These are phyloP conservation scores for Megalops atlanticus DNA, from an alignment of 2,113 vertebrate species.

Conservation along the genomic window DNA sequence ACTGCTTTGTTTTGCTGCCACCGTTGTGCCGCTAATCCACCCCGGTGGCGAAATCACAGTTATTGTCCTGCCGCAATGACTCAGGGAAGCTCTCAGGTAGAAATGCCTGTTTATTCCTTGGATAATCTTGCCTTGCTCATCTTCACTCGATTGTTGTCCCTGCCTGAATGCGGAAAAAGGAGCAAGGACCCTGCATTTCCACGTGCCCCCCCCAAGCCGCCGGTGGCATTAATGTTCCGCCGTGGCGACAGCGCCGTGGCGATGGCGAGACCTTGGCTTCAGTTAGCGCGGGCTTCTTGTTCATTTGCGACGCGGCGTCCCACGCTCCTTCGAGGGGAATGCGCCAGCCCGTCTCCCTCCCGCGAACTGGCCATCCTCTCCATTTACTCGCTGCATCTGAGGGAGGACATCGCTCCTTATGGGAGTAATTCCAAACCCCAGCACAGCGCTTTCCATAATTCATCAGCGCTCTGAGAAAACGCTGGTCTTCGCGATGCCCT, in stretches of 20 bases:
- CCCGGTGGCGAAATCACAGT: constrained; percentile 46
- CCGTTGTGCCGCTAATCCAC: constrained; percentile 54
- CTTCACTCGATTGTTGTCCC: constrained; percentile 16
- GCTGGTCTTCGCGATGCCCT: too few relatives aligned
- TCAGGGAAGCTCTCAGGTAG: constrained; percentile 54
- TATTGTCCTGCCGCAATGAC: constrained; percentile 51
- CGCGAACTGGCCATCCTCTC: too few relatives aligned
- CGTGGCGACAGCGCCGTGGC: too few relatives aligned
- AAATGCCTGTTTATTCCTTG: constrained; percentile 47
- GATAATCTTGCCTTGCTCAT: constrained; percentile 46
- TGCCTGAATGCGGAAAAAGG: constrained; percentile 53
- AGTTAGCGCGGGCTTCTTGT: constrained; percentile 63
- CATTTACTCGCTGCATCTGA: too few relatives aligned
- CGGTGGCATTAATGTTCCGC: not conserved
- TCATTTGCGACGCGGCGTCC: constrained; percentile 65
- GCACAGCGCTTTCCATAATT: too few relatives aligned
- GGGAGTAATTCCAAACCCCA: too few relatives aligned
- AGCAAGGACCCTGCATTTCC: constrained; percentile 62
- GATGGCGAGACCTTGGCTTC: constrained; percentile 64
- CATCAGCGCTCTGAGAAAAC: too few relatives aligned
- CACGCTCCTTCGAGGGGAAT: too few relatives aligned
- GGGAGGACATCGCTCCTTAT: too few relatives aligned
- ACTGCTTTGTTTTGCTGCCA: constrained; percentile 54
- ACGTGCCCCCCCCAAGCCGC: constrained; percentile 50
- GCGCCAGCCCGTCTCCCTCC: too few relatives aligned